Evolutionary conservation across 2,888 invertebrate species (phyloP), one percentile per base, ranked within the genome.

Genomic region (Lepidochitona cinerea): DNA sequence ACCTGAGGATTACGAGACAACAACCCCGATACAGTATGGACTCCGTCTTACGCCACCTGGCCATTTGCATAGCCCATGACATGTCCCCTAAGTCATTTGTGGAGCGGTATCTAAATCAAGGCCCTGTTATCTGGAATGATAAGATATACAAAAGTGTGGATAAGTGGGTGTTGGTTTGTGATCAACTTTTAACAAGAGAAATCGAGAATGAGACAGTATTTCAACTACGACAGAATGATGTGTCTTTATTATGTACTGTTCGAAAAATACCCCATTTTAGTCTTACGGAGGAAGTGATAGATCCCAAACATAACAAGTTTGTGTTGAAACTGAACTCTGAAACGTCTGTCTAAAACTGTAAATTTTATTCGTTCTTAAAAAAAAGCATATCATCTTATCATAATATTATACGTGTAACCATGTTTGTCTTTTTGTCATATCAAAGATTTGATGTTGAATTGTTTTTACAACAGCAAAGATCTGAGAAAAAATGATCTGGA

Each of bases 1-100:
- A 96, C 91, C 92, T 99, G 74, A 94, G 98, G 12, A 95, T 98
- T 1, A 99, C 99, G 0, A 92, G 98, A 0, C 98, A 99, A 89
- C 99, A 99, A 90, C 98, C 98, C 0, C 92, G 97, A 71, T 98
- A 99, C 91, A 96, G 97, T 0, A 97, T 98, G 69, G 98, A 98
- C 88, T 95, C 95, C 32, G 98, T 99, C 72, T 92, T 99, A 68
- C 94, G 94, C 52, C 97, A 99, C 89, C 92, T 99, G 81, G 96
- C 97, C 0, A 94, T 95, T 81, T 99, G 98, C 89, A 93, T 99
- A 0, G 95, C 96, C 53, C 96, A 98, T 89, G 98, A 98, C 91
- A 93, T 98, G 70, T 96, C 97, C 0, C 98, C 99, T 0, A 94
- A 96, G 71, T 96, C 98, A 9, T 99, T 99, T 91, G 92, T 99